Conservation (phyloP, 1,140 invertebrate species). For the Gonioctena quinquepunctata region DNA sequence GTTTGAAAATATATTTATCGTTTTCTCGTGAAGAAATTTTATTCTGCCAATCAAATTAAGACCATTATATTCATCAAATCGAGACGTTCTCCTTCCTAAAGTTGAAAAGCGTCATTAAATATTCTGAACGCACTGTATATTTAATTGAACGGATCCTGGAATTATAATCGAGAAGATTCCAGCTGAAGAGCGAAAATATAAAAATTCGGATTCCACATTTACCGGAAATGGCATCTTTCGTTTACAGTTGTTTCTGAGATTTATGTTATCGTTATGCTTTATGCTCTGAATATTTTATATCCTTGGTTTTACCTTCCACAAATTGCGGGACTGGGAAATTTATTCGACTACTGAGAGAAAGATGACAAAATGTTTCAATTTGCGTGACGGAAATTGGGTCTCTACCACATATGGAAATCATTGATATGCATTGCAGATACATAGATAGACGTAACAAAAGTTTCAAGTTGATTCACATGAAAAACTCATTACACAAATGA, state of each 20-base stretch:
- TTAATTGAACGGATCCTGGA: too few relatives aligned
- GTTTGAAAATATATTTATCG: too few relatives aligned
- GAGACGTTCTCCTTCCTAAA: too few relatives aligned
- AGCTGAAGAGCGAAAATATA: not conserved
- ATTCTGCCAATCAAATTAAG: too few relatives aligned
- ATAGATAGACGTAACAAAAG: too few relatives aligned
- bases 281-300: not conserved
- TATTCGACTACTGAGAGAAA: not conserved
- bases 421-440: too few relatives aligned
- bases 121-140: not conserved
- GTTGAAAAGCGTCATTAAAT: too few relatives aligned
- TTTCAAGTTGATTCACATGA: too few relatives aligned
- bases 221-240: not conserved
- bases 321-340: not conserved
- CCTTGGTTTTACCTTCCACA: not conserved
- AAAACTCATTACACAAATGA: too few relatives aligned
- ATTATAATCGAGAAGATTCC: not conserved
- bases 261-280: constrained; percentile 1
- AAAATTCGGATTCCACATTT: not conserved
- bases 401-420: too few relatives aligned
- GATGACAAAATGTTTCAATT: not conserved
- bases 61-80: too few relatives aligned
- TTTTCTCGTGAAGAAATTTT: too few relatives aligned
- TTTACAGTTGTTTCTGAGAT: not conserved
- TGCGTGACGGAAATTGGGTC: not conserved